phyloP scores from a whole-genome alignment of 2,797 vertebrate genomes.

The Champsocephalus gunnari region DNA sequence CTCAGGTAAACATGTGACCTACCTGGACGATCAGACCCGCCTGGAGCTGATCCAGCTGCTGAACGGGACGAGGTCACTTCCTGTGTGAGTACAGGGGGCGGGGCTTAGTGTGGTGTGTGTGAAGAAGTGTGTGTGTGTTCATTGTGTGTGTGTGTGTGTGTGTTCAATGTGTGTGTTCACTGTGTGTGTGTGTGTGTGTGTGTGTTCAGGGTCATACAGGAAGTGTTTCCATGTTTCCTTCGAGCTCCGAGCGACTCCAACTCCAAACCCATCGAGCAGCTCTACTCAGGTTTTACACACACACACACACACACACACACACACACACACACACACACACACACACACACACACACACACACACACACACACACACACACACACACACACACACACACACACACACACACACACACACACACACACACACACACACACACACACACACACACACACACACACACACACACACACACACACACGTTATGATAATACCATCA shows the following conservation, averaged over 20 bases:
- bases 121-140: background rate
- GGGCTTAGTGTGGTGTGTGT: background rate
- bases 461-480: too few relatives aligned
- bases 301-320: too few relatives aligned
- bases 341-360: too few relatives aligned
- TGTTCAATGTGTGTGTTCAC: constrained; percentile 61
- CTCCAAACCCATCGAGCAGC: constrained; percentile 94
- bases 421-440: too few relatives aligned
- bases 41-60: constrained; percentile 87
- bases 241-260: constrained; percentile 93
- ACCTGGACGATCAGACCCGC: constrained; percentile 83
- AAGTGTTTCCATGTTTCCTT: constrained; percentile 91
- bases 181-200: too few relatives aligned
- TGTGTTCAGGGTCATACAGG: constrained; percentile 33
- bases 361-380: too few relatives aligned
- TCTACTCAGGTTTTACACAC: constrained; percentile 85
- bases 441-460: too few relatives aligned
- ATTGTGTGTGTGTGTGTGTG: constrained; percentile 16
- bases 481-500: too few relatives aligned
- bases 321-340: too few relatives aligned
- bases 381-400: too few relatives aligned
- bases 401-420: too few relatives aligned
- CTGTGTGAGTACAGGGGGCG: constrained; percentile 87
- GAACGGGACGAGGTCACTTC: constrained; percentile 74
- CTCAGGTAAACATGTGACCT: constrained; percentile 90